Evolutionary conservation across 2,113 vertebrate genomes (phyloP).

Genomic region (Halichoeres trimaculatus): DNA sequence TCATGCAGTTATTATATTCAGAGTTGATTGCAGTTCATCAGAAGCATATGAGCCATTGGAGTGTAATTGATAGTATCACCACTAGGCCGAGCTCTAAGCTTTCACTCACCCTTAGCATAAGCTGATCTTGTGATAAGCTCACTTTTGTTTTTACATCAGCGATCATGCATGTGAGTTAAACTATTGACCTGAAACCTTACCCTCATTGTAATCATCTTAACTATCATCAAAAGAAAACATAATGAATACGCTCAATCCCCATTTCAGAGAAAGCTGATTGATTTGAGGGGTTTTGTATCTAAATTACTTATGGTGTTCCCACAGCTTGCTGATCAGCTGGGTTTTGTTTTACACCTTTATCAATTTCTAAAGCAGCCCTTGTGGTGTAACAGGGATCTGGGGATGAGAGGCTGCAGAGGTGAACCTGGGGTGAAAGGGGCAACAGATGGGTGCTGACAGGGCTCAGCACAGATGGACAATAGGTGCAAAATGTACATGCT

Average conservation of each 20-base stretch:
- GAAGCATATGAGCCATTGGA: slow-evolving; percentile 5
- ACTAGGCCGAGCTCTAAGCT: slow-evolving; percentile 67
- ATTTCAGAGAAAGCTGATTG: background rate
- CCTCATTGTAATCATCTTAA: background rate
- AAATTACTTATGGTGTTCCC: background rate
- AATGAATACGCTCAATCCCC: background rate
- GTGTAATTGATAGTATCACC: slow-evolving; percentile 65
- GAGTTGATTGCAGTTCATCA: slow-evolving; percentile 24
- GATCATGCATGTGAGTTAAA: background rate
- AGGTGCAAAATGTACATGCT: slow-evolving; percentile 12
- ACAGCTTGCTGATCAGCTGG: background rate
- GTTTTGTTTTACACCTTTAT: slow-evolving; percentile 45
- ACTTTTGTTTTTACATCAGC: slow-evolving; percentile 12
- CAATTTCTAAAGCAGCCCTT: slow-evolving; percentile 47
- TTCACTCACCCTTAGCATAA: slow-evolving; percentile 2
- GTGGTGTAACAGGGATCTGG: slow-evolving; percentile 63
- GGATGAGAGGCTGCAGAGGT: slow-evolving; percentile 62
- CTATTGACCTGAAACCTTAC: background rate
- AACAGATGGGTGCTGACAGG: slow-evolving; percentile 66
- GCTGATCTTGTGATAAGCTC: slow-evolving; percentile 1
- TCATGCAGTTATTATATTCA: background rate
- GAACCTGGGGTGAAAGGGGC: slow-evolving; percentile 59
- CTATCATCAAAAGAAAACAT: background rate
- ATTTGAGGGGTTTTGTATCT: background rate
- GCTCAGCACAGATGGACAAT: slow-evolving; percentile 51